Evolutionary conservation across 2,888 invertebrate species (phyloP), one percentile per base, ranked within the genome.

Genomic region (Acanthosepion lycidas): DNA sequence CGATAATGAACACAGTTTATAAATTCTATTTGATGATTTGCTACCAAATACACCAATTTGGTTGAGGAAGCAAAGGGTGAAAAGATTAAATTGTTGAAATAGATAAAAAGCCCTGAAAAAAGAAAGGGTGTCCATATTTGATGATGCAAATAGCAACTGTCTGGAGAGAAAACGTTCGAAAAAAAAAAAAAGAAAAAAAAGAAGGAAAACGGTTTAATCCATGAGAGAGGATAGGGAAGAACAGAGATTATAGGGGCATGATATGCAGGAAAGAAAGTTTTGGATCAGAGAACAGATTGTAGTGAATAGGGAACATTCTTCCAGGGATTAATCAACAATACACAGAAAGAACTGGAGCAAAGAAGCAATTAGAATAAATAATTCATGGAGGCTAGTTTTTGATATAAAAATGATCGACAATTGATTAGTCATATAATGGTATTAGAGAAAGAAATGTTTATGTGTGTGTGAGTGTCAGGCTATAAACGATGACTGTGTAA

Each of bases 401-500:
- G 78, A 33, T 78, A 78, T 78, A 78, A 78, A 78, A 78, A 78
- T 78, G 78, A 78, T 78, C 78, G 78, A 33, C 78, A 78, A 78
- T 78, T 78, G 78, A 78, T 78, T 78, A 78, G 78, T 78, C 78
- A 78, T 78, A 59, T 23, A 59, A 59, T 23, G 59, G 23, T 23
- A 23, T 59, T 59, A 78, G n/a, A 78, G n/a, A 78, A 33, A 23
- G 12, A 33, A 33, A 9, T 9, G n/a, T n/a, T 28, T 28, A 15
- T 78, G 78, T 18, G 18, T 4, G n/a, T 78, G n/a, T 78, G 18
- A 4, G 78, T n/a, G 78, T n/a, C n/a, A 8, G n/a, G 2, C 6
- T n/a, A n/a, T 15, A 33, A 78, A 78, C 2, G 78, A 23, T 78
- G 78, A 78, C 15, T 78, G 78, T 1, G n/a, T 78, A 59, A 59